Conservation (phyloP, 2,797 vertebrate species). For the Strix occidentalis region DNA sequence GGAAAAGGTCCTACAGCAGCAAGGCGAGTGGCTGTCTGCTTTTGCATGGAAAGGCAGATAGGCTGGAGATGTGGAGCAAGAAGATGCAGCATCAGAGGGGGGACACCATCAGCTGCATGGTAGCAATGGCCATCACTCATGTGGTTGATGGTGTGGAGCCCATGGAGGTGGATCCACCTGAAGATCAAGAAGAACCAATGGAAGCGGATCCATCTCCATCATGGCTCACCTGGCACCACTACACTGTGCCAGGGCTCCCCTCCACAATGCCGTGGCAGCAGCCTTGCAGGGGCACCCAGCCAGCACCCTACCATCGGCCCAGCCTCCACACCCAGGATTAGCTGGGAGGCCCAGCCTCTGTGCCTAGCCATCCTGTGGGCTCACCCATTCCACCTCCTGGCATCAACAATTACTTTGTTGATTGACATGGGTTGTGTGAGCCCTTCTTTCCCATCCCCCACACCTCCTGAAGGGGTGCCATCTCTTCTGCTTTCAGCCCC, state of each 20-base stretch:
- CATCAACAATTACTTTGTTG: background rate
- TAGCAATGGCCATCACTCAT: accelerated
- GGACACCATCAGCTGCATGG: background rate
- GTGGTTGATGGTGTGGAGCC: background rate
- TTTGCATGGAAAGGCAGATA: background rate
- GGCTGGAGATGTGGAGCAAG: background rate
- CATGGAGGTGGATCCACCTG: background rate
- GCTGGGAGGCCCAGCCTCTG: background rate
- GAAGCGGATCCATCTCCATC: background rate
- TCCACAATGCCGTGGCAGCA: accelerated
- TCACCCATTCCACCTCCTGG: background rate
- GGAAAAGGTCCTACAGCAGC: background rate
- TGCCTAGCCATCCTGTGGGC: background rate
- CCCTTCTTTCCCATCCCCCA: background rate
- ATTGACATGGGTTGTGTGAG: background rate
- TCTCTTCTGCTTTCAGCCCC: background rate
- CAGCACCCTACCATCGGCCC: accelerated
- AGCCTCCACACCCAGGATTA: accelerated
- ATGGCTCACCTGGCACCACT: background rate
- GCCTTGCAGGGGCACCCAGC: accelerated
- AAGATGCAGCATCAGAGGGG: background rate
- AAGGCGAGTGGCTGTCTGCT: background rate
- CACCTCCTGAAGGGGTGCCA: background rate
- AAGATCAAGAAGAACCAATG: background rate
- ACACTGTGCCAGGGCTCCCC: background rate